phyloP scores from a whole-genome alignment of 2,888 invertebrate genomes.

The Scaptomyza parva region DNA sequence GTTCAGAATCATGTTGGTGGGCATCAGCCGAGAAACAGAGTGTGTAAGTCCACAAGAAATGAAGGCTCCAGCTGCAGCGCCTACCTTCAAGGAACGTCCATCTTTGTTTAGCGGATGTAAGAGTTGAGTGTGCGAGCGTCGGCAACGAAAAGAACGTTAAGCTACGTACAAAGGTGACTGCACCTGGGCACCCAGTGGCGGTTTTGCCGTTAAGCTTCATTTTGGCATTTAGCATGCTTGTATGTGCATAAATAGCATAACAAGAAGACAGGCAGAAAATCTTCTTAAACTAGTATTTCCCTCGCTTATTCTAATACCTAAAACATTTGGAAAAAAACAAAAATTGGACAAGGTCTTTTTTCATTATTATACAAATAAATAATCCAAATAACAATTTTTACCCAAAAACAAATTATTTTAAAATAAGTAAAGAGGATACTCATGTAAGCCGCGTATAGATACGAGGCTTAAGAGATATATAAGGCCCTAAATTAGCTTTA shows the following conservation, averaged over 20 bases:
- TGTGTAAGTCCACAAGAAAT: slow-evolving; percentile 58
- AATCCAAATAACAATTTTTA: too few species aligned
- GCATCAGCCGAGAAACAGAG: slow-evolving; percentile 9
- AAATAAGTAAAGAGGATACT: too few species aligned
- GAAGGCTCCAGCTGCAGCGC: slow-evolving; percentile 61
- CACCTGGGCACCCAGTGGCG: slow-evolving; percentile 46
- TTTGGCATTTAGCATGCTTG: slow-evolving; percentile 49
- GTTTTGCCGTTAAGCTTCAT: slow-evolving; percentile 26
- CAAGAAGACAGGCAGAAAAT: slow-evolving; percentile 21
- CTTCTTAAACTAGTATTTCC: not conserved
- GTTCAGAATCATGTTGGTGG: slow-evolving; percentile 19
- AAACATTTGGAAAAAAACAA: too few species aligned
- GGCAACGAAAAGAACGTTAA: slow-evolving; percentile 25
- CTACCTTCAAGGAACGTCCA: slow-evolving; percentile 64
- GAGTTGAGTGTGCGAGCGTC: slow-evolving; percentile 54
- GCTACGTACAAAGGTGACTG: slow-evolving; percentile 42
- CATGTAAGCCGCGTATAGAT: too few species aligned
- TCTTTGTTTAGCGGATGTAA: slow-evolving; percentile 51
- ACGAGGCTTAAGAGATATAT: too few species aligned
- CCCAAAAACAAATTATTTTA: too few species aligned
- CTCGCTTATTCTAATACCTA: not conserved
- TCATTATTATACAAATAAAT: too few species aligned
- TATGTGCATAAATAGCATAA: slow-evolving; percentile 47
- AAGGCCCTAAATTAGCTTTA: too few species aligned
- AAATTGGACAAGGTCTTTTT: too few species aligned